Percentiles rank a stretch among this genome's conserved stretches.
Evolutionary conservation across 53 echinoderm and acorn worm genomes (phyloP).

Genomic region (Crossaster papposus): DNA sequence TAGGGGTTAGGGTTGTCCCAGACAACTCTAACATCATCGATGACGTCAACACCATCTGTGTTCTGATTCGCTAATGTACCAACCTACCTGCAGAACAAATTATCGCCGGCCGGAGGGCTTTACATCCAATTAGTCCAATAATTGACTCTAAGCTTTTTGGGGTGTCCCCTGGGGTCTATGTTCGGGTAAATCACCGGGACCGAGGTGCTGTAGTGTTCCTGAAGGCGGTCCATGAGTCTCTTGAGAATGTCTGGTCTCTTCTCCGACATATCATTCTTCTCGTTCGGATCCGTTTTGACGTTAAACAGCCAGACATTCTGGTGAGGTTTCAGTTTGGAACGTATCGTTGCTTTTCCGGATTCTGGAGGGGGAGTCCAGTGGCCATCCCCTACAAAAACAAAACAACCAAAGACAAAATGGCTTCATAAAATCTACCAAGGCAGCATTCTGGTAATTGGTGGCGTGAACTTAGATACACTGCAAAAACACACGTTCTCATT

Average conservation of each 20-base stretch:
- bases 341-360: constrained; percentile 35
- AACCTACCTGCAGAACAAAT: too few species aligned
- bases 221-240: constrained; percentile 62
- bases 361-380: constrained; percentile 71
- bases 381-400: constrained; percentile 39
- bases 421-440: background rate
- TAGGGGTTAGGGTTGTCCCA: too few species aligned
- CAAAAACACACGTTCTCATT: too few species aligned
- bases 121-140: constrained; percentile 79
- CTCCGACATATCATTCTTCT: constrained; percentile 73
- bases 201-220: constrained; percentile 70
- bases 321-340: background rate
- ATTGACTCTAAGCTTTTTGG: constrained; percentile 56
- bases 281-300: constrained; percentile 66
- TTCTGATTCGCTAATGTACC: too few species aligned
- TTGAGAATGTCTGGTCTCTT: constrained; percentile 71
- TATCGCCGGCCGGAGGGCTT: too few species aligned
- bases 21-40: too few species aligned
- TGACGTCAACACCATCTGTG: too few species aligned
- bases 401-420: background rate
- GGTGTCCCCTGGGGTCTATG: constrained; percentile 61
- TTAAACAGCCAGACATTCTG: constrained; percentile 81
- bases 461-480: too few species aligned
- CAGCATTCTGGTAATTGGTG: background rate
- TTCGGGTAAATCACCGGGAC: constrained; percentile 70